Conservation (phyloP, 2,888 invertebrate species). For the Yponomeuta sedellus region DNA sequence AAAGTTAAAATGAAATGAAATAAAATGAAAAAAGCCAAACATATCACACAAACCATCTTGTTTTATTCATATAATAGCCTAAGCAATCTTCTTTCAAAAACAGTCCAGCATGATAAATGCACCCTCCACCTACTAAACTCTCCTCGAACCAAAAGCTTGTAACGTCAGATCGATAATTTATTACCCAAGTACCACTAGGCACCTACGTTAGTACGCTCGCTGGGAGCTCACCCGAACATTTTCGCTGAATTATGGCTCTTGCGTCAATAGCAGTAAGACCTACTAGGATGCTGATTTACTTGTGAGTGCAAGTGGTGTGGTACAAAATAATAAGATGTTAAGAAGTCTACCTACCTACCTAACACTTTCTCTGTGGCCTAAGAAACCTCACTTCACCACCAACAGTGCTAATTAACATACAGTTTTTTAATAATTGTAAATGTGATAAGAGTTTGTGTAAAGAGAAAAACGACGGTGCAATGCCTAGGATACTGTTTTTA, state of each 20-base stretch:
- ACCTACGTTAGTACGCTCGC: not conserved
- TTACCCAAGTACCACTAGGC: not conserved
- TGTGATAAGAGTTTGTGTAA: too few relatives aligned
- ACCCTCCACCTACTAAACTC: not conserved
- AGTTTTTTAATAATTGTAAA: too few relatives aligned
- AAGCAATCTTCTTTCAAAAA: not conserved
- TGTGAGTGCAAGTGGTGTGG: not conserved
- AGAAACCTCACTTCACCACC: too few relatives aligned
- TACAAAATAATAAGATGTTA: not conserved
- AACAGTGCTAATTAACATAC: too few relatives aligned
- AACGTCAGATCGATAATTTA: not conserved
- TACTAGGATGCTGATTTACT: not conserved
- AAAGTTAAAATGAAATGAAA: too few relatives aligned
- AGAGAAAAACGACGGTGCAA: too few relatives aligned
- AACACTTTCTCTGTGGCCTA: too few relatives aligned
- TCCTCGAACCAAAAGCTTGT: not conserved
- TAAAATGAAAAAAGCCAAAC: too few relatives aligned
- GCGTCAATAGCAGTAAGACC: not conserved
- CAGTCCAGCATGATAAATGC: not conserved
- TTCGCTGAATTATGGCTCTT: not conserved
- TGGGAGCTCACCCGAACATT: not conserved
- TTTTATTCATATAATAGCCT: not conserved
- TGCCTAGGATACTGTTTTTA: too few relatives aligned
- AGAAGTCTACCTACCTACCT: too few relatives aligned
- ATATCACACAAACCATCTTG: too few relatives aligned